Base-by-base conservation (phyloP, 2,888 invertebrate species). In the Spilosoma lubricipeda region DNA sequence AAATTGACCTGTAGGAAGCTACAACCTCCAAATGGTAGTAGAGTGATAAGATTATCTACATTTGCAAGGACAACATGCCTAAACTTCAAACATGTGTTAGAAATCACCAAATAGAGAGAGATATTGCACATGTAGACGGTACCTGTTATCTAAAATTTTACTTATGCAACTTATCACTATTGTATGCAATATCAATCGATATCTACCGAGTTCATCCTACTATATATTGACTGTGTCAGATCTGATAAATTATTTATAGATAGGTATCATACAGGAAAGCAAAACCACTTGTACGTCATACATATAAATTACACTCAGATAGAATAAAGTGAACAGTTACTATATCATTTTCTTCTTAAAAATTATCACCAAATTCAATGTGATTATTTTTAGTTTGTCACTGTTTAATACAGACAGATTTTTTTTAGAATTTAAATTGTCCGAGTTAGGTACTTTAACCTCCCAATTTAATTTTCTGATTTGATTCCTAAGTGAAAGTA, bases 181-280 rank as follows among this genome's bases (percentile, higher is more conserved):
- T 66, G 56, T 67, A 72, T 64, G 72, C 52, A 59, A 30, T 52
- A 30, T 63, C 45, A 45, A 76, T 71, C 71, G 66, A 68, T 72
- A 72, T 56, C 68, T 30, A 67, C 59, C 15, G 33, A 36, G 52
- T 36, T 52, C 8, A 67, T 56, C 36, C n/a, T 52, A n/a, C 59
- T 15, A 48, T 48, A 48, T 45, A 45, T 70, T 70, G 63, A 13
- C 63, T 70, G 59, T 59, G 70, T 68, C 64, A 68, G 63, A 27
- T 68, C 36, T 39, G 42, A 64, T 73, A 73, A 73, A 45, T 70
- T 56, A 69, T 73, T 73, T 70, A 69, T 52, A 65, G 64, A 52
- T 30, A 23, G 20, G 8, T 11, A 11, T 30, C 52, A 27, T 67
- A 30, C 18, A 59, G 63, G 67, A 39, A 56, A 52, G 27, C 27